These are phyloP conservation scores for Sesamia inferens DNA, from an alignment of 2,888 invertebrate species.

Conservation along the genomic window DNA sequence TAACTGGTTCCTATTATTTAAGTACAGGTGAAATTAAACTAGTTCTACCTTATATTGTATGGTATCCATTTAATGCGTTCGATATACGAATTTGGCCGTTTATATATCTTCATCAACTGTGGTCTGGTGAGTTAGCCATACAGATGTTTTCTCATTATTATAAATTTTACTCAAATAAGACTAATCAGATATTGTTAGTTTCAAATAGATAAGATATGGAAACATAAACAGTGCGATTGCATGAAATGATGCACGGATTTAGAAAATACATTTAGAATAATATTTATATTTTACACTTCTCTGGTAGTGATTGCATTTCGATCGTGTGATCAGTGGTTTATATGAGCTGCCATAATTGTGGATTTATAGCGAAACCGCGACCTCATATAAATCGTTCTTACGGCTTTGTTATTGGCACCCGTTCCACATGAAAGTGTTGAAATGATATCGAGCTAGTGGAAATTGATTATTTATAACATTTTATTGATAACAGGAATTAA, in stretches of 20 bases:
- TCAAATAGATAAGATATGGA: background rate
- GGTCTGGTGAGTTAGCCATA: constrained; percentile 66
- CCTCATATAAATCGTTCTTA: constrained; percentile 59
- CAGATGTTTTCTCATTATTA: background rate
- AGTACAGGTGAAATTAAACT: constrained; percentile 67
- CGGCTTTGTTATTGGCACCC: constrained; percentile 56
- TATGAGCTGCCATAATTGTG: constrained; percentile 57
- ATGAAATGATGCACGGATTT: constrained; percentile 25
- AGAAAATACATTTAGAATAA: constrained; percentile 38
- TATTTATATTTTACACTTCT: constrained; percentile 39
- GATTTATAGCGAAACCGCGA: constrained; percentile 56
- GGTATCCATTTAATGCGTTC: constrained; percentile 74
- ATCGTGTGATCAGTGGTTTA: constrained; percentile 60
- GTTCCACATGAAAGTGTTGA: constrained; percentile 42
- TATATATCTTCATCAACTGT: constrained; percentile 69
- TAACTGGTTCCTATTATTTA: constrained; percentile 64
- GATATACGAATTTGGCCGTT: constrained; percentile 69
- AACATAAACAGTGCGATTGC: constrained; percentile 15
- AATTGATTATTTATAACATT: constrained; percentile 34
- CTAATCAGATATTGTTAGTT: background rate
- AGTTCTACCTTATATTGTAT: constrained; percentile 69
- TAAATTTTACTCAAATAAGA: background rate
- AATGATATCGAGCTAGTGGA: constrained; percentile 49
- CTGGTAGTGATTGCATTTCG: constrained; percentile 51
- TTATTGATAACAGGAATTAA: constrained; percentile 6